Evolutionary conservation across 2,113 vertebrate species (phyloP), one percentile per base, ranked within the genome.

Genomic region (Martes martes): DNA sequence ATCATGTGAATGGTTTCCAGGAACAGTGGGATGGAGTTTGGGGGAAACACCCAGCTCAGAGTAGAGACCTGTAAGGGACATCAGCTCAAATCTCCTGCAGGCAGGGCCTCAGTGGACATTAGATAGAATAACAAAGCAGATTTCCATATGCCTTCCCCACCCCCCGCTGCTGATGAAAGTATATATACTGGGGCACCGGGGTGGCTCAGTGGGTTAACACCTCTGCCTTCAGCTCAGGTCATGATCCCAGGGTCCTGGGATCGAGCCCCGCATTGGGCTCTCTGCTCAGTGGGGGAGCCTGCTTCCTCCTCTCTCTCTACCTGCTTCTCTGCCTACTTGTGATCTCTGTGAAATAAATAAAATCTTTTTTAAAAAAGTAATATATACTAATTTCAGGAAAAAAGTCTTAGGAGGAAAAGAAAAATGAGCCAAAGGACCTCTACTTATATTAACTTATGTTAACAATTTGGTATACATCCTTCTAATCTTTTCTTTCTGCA

Each of bases 11-110:
- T 7, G 26, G 80, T 13, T 90, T 16, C 9, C 4, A 36, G 16
- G 47, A 21, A 31, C 6, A 14, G 19, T 6, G 24, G 31, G 71
- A 28, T 50, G 39, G 24, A 18, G 59, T 26, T 36, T 39, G 57
- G 21, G 79, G 61, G 24, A 50, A 73, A 76, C 1, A 1, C 23
- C 8, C 55, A 50, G 13, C 28, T 13, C 6, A 42, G 73, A 73
- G 83, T 3, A 7, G 26, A 18, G n/a, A 4, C 2, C 11, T 2
- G 28, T 28, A 55, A 16, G n/a, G 79, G 36, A 28, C 39, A 39
- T 15, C 7, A 10, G 5, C 2, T 8, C 0, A 19, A 19, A 14
- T 39, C 67, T 71, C 65, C 33, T 11, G 31, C 0, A 6, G 57
- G 23, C 57, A 0, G 21, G 57, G 50, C n/a, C 50, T 78, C 24